Conservation (phyloP, 1,140 invertebrate genomes). For the Marisa cornuarietis region DNA sequence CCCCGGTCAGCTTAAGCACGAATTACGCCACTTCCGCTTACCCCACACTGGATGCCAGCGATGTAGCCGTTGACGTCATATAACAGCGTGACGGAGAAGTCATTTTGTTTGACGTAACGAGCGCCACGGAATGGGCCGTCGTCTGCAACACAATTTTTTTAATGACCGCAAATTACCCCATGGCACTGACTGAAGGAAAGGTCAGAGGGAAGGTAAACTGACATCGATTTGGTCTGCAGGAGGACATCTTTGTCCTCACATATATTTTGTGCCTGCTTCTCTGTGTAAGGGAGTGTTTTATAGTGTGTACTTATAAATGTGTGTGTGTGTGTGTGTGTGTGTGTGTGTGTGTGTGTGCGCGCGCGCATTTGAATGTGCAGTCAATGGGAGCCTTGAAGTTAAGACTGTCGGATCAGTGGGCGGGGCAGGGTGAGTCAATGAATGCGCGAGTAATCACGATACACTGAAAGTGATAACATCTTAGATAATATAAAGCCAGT, state of each 20-base stretch:
- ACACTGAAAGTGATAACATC: too few species aligned
- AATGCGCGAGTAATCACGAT: neutral
- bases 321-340: neutral
- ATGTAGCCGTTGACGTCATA: slow-evolving; percentile 61
- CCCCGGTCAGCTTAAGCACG: neutral
- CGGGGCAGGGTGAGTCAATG: neutral
- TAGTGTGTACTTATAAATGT: neutral
- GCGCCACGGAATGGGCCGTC: slow-evolving; percentile 45
- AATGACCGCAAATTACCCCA: neutral
- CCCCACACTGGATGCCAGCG: slow-evolving; percentile 60
- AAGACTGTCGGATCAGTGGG: neutral
- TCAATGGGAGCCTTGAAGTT: neutral
- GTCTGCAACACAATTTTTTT: neutral
- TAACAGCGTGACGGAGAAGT: slow-evolving; percentile 52
- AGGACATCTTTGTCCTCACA: neutral
- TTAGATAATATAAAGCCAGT: neutral
- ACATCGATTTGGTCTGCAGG: too few species aligned
- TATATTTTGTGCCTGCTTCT: neutral
- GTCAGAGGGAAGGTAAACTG: too few species aligned
- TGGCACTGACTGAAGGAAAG: too few species aligned
- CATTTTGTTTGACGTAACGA: slow-evolving; percentile 56
- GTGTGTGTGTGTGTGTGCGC: neutral
- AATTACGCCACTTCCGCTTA: slow-evolving; percentile 23
- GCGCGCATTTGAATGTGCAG: neutral
- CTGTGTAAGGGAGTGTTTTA: neutral